Base-by-base conservation (phyloP, 1,140 invertebrate species). In the Lordiphosa mommai region DNA sequence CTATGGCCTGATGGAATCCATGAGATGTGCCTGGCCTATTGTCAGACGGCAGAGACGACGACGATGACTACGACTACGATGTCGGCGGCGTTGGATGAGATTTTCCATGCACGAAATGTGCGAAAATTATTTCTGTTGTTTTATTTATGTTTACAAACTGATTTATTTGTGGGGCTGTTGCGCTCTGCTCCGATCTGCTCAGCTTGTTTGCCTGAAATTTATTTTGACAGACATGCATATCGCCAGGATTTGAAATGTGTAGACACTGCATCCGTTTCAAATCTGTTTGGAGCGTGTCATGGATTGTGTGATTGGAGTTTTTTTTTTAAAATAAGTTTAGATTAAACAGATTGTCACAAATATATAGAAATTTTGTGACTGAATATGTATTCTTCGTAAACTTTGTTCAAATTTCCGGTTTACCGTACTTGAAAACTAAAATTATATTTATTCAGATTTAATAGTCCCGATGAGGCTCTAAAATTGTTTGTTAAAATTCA, bases 71-170 rank as follows among this genome's bases (percentile, higher is more conserved):
- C 29, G 16, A 17, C 34, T 8, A 16, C 10, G 20, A 12, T 20
- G 38, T 10, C 20, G 8, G 13, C 43, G 43, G 43, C 29, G 44
- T 59, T 20, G 20, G 60, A 30, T 64, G 61, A 64, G 55, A 51
- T 44, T 64, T 64, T 51, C 61, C 61, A 59, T 64, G 37, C 69
- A 49, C 55, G 53, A 72, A 72, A 61, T 61, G 59, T 69, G 72
- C 71, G 34, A 55, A 74, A 73, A 64, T 59, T 61, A 70, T 71
- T 72, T 76, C 64, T 69, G 63, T 68, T 74, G 70, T 72, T 72
- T 72, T 76, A 74, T 74, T 77, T 74, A 71, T 77, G 71, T 77
- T 77, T 71, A 74, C 72, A 73, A 67, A 67, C 72, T 76, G 73
- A 77, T 77, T 77, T 77, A 72, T 77, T 68, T 69, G 55, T 58